phyloP scores from a whole-genome alignment of 2,888 invertebrate species.

The Empis livida region DNA sequence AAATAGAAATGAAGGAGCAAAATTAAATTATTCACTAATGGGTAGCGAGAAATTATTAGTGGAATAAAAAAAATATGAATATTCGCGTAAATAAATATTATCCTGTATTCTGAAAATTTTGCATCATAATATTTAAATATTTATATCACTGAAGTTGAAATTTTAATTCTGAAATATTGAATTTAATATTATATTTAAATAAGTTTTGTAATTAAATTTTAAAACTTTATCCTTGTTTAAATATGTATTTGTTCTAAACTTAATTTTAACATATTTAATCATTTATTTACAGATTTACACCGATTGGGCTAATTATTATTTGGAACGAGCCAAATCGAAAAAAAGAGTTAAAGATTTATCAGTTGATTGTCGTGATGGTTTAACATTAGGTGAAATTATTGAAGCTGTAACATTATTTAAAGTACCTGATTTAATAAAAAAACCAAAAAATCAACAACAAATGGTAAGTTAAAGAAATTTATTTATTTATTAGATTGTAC shows the following conservation, averaged over 20 bases:
- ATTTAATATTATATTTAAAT: background rate
- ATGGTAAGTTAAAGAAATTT: slow-evolving; percentile 56
- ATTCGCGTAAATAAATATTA: too few relatives aligned
- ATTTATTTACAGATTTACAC: slow-evolving; percentile 76
- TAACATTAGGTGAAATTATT: slow-evolving; percentile 83
- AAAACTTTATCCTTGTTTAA: too few relatives aligned
- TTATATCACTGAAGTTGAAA: too few relatives aligned
- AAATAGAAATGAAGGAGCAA: too few relatives aligned
- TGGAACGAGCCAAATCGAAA: slow-evolving; percentile 82
- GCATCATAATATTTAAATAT: too few relatives aligned
- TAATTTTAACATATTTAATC: too few relatives aligned
- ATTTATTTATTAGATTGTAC: too few relatives aligned
- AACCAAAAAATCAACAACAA: slow-evolving; percentile 80
- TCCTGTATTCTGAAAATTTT: too few relatives aligned
- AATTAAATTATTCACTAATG: too few relatives aligned
- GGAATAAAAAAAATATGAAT: too few relatives aligned
- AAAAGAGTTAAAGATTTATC: slow-evolving; percentile 75
- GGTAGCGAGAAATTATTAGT: too few relatives aligned
- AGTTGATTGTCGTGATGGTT: slow-evolving; percentile 82
- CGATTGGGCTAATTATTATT: slow-evolving; percentile 95
- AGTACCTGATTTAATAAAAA: slow-evolving; percentile 65
- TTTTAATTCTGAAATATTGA: background rate
- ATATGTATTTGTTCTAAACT: too few relatives aligned
- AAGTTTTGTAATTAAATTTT: background rate
- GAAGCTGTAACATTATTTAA: slow-evolving; percentile 80